A percentile compares a stretch with the other conserved stretches of the same genome.
Conservation (phyloP, 1,140 invertebrate genomes). For the Geopemphigus sp. region DNA sequence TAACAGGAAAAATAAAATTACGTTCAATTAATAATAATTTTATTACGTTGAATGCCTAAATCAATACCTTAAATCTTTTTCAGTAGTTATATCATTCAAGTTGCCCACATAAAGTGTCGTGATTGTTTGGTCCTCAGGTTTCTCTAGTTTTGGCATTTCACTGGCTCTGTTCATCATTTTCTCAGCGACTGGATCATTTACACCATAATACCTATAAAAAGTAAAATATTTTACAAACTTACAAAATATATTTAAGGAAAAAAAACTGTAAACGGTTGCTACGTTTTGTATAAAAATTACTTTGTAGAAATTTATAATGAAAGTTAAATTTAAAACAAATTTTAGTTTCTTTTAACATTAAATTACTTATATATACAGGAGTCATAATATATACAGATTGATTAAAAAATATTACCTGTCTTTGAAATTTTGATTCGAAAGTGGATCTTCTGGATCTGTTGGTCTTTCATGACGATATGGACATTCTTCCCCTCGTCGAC, state of each 20-base stretch:
- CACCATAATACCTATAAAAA: constrained; percentile 80
- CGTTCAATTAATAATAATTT: constrained; percentile 16
- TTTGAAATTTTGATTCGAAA: constrained; percentile 99
- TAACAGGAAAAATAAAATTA: constrained; percentile 50
- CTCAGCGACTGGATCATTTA: constrained; percentile 98
- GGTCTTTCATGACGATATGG: constrained; percentile 99
- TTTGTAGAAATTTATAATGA: too few relatives aligned
- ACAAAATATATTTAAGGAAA: too few relatives aligned
- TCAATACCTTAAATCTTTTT: constrained; percentile 77
- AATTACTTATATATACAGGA: too few relatives aligned
- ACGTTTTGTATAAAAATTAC: too few relatives aligned
- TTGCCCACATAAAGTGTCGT: constrained; percentile 97
- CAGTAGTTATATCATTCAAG: constrained; percentile 81
- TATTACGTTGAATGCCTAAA: constrained; percentile 19
- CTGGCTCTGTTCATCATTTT: constrained; percentile 92
- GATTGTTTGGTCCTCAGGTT: constrained; percentile 93
- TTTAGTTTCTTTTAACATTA: too few relatives aligned
- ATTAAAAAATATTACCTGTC: constrained; percentile 63
- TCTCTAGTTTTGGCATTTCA: constrained; percentile 89
- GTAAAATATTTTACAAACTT: too few relatives aligned
- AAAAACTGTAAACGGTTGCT: too few relatives aligned
- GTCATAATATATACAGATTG: neutral
- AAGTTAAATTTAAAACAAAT: too few relatives aligned
- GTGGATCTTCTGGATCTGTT: constrained; percentile 97
- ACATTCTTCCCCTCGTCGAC: constrained; percentile 97